Base-by-base conservation (phyloP, 2,113 vertebrate species). In the Nycticebus coucang region DNA sequence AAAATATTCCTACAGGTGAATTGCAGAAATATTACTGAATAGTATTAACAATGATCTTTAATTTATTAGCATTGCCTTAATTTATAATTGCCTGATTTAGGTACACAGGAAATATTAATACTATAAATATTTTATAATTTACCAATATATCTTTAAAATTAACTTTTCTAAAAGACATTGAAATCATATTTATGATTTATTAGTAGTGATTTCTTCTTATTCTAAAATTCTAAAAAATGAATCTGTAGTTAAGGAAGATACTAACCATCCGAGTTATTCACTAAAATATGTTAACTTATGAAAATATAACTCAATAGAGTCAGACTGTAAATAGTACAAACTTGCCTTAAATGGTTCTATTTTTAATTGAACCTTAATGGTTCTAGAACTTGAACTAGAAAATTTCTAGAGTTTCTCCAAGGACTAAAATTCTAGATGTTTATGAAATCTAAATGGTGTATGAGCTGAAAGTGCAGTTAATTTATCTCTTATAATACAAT, bases 401-500 rank as follows among this genome's bases (percentile, higher is more conserved):
- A 85, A 74, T 33, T 10, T 50, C 19, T 50, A 66, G 28, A 7
- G 13, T 53, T 4, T 28, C 37, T 80, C 15, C 22, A 78, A 83
- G 50, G 18, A 91, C 22, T 59, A 79, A 69, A 91, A 86, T 82
- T 35, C 22, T 50, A 75, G 24, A 45, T 59, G 11, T 28, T 89
- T 89, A 92, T 89, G 13, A 84, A 87, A 37, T 1, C 4, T 89
- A 69, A 62, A 26, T 35, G 15, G 15, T n/a, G 74, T 92, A 64
- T 62, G 68, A 91, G 11, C 10, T 53, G n/a, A 55, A 83, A 86
- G 19, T 41, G 0, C 4, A 78, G 2, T 79, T 94, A 89, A 45
- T 22, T 93, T 57, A 92, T 59, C 11, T 87, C 7, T 93, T 85
- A 90, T 83, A 91, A 91, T 79, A 89, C 84, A 87, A 87, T 0